phyloP scores from a whole-genome alignment of 2,797 vertebrate genomes.

The Poecilia picta region DNA sequence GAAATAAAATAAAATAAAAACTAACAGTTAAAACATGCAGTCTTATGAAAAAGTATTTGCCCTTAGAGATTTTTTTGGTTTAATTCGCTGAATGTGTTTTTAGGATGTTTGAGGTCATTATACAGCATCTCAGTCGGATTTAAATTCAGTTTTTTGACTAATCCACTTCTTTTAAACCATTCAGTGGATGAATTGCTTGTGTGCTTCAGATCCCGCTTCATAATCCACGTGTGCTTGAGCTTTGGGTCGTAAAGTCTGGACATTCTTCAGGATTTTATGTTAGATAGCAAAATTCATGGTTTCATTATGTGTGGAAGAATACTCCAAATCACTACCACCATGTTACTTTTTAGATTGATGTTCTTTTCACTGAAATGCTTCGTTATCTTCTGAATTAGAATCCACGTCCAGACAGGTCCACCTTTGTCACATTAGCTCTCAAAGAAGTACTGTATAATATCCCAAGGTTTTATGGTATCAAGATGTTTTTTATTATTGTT shows the following conservation, averaged over 20 bases:
- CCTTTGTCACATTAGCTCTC: neutral
- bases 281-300: neutral
- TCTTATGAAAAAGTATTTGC: neutral
- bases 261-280: neutral
- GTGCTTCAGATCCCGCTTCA: neutral
- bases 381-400: neutral
- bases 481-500: neutral
- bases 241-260: neutral
- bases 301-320: neutral
- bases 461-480: neutral
- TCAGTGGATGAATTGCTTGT: neutral
- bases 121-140: neutral
- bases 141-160: neutral
- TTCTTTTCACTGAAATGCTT: neutral
- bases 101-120: neutral
- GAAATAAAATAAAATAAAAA: neutral
- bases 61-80: neutral
- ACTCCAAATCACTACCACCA: neutral
- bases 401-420: neutral
- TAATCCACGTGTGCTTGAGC: neutral
- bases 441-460: neutral
- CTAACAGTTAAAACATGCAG: neutral
- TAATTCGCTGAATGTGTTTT: neutral
- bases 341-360: neutral
- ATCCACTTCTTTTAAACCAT: neutral